Evolutionary conservation across 2,113 vertebrate genomes (phyloP), one percentile per base, ranked within the genome.

Genomic region (Lichenostomus cassidix): DNA sequence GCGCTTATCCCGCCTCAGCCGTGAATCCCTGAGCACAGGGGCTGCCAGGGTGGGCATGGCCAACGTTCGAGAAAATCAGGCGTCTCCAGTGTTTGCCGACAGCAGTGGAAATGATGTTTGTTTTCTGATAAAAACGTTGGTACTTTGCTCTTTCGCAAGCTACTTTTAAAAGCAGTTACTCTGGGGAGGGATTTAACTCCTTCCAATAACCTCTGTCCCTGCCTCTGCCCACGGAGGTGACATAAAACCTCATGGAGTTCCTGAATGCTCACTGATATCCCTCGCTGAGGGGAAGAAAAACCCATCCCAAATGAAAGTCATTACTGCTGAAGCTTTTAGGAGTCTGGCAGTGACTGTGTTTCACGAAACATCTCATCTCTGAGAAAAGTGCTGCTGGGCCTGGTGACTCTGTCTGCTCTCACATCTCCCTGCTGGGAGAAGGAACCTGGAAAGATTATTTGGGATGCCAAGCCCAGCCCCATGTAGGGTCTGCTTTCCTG

Each of bases 121-220:
- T 68, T 95, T 89, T 96, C 90, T 86, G 92, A 96, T 95, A 97
- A 95, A 91, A 71, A 50, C 17, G 15, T 14, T 88, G 86, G 88
- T 68, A 95, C 92, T 96, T 97, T 93, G 94, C 85, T 93, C 95
- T 91, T 94, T 95, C 1, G 1, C 14, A 83, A 96, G 64, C 37
- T 70, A 18, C 62, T 86, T 87, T n/a, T 37, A 27, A 80, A 68
- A 89, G 86, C 52, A 55, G 75, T 71, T 88, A 31, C 64, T 81
- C 56, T 8, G 17, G 22, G 44, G 64, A 90, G 49, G 33, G 67
- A 47, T 91, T 94, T 94, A 95, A 96, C 94, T 93, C 95, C 68
- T 90, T 83, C 33, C 39, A 52, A 64, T 39, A 37, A 63, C 39
- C 8, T 46, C 91, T 25, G 50, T 20, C 41, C 62, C 46, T 60